Percentiles rank a stretch among this genome's conserved stretches.
Conservation (phyloP, 2,113 vertebrate genomes). For the Labeo rohita region DNA sequence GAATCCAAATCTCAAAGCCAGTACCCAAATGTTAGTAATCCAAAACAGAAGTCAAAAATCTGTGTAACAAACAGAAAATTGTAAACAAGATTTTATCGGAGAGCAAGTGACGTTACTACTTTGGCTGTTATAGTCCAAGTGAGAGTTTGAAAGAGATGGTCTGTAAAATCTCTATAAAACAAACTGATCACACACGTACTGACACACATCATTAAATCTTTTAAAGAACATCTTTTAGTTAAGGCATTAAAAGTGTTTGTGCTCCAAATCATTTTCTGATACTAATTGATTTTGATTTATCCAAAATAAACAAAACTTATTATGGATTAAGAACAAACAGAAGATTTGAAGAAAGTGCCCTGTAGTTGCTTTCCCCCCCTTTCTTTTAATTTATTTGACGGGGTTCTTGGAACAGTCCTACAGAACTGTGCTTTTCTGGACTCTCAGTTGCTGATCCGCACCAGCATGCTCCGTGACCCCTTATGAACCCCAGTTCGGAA, state of each 20-base stretch:
- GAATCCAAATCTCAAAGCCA: not conserved
- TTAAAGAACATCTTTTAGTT: not conserved
- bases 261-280: not conserved
- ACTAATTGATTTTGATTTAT: not conserved
- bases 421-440: not conserved
- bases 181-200: not conserved
- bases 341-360: not conserved
- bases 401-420: not conserved
- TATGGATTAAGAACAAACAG: not conserved
- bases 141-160: not conserved
- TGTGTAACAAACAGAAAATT: not conserved
- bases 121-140: not conserved
- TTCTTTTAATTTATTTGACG: not conserved
- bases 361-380: not conserved
- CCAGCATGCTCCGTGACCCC: conserved; percentile 19
- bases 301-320: not conserved
- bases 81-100: not conserved
- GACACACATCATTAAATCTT: not conserved
- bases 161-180: not conserved
- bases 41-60: conserved; percentile 3
- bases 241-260: not conserved
- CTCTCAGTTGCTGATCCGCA: not conserved
- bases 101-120: not conserved
- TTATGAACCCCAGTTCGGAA: not conserved
- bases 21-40: not conserved